Conservation (phyloP, 2,113 vertebrate species). For the Hippocampus barbouri region DNA sequence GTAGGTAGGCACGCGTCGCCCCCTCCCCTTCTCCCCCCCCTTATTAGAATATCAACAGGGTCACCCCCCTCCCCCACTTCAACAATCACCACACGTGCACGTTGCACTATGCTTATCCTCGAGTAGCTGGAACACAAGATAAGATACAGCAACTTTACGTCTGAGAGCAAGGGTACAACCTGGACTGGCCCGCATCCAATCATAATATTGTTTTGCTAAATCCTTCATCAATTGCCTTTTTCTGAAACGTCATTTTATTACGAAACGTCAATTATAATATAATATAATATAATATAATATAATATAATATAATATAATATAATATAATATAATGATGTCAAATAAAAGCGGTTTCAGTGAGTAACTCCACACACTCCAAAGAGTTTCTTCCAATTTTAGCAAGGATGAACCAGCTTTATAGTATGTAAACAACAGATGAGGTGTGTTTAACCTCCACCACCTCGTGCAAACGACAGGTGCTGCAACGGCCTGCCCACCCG, state of each 20-base stretch:
- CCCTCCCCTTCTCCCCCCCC: conserved; percentile 57
- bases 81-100: conserved; percentile 6
- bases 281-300: too few species aligned
- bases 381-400: not conserved
- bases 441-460: conserved; percentile 42
- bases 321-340: not conserved
- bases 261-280: too few species aligned
- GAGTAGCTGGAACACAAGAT: too few species aligned
- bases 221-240: not conserved
- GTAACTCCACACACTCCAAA: too few species aligned
- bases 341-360: too few species aligned
- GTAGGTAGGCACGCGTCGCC: conserved; percentile 29
- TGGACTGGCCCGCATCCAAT: not conserved
- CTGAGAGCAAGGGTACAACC: not conserved
- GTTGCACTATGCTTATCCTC: not conserved
- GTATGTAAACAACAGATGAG: conserved; percentile 17
- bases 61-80: not conserved
- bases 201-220: not conserved
- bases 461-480: conserved; percentile 54
- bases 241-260: not conserved
- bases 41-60: conserved; percentile 57
- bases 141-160: not conserved
- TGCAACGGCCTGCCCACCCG: conserved; percentile 18
- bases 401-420: not conserved
- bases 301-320: too few species aligned